These are phyloP conservation scores for Antechinus flavipes DNA, from an alignment of 2,113 vertebrate species.

Conservation along the genomic window DNA sequence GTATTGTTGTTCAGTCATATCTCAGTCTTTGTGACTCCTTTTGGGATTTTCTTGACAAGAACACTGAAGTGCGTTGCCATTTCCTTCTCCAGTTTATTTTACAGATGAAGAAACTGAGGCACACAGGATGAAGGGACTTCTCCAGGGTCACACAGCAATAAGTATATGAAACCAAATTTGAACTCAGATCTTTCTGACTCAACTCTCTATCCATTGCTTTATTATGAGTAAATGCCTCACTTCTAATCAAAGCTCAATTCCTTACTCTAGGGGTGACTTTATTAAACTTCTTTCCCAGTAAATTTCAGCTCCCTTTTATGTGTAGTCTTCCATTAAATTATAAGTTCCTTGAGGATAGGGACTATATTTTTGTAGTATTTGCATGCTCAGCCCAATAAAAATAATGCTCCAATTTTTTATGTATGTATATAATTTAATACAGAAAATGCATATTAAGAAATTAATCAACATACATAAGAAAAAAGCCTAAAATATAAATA, in stretches of 20 bases:
- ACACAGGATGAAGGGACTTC: background rate
- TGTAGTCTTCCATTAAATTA: background rate
- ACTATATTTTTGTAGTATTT: background rate
- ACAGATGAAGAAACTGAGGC: background rate
- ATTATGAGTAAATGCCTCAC: no score
- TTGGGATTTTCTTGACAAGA: no score
- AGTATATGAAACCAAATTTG: background rate
- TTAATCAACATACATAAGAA: conserved; percentile 33
- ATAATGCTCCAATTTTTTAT: no score
- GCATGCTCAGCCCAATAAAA: background rate
- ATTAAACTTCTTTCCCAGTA: no score
- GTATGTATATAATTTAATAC: conserved; percentile 45
- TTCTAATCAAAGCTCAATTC: no score
- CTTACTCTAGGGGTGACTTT: no score
- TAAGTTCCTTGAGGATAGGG: background rate
- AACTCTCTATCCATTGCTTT: background rate
- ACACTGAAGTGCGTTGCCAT: no score
- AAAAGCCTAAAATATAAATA: conserved; percentile 53
- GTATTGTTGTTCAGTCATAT: no score
- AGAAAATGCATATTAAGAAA: conserved; percentile 53
- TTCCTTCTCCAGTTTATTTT: no score
- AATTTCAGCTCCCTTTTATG: no score
- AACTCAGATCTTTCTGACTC: no score
- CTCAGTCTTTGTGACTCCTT: no score
- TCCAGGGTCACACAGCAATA: background rate